Conservation (phyloP, 2,113 vertebrate genomes). For the Agapornis roseicollis region DNA sequence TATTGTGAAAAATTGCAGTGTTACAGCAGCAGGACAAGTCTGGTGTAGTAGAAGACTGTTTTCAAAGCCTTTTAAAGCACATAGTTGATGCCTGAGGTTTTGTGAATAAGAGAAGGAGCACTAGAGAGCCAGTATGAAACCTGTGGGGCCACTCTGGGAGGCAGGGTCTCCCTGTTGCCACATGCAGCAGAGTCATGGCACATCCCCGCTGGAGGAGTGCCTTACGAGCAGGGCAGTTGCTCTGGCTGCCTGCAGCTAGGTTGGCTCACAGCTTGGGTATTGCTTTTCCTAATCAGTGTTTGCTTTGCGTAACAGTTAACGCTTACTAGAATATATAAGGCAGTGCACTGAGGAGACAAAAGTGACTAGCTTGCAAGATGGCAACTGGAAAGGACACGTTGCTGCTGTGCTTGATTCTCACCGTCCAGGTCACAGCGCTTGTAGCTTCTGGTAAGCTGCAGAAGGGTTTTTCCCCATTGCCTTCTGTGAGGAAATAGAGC, state of each 20-base stretch:
- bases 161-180: neutral
- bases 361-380: neutral
- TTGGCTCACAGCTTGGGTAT: neutral
- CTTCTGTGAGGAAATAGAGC: neutral
- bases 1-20: accelerated
- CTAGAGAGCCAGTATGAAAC: neutral
- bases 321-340: neutral
- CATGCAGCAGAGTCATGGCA: accelerated
- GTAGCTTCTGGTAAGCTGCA: neutral
- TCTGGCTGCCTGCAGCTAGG: accelerated
- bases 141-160: accelerated
- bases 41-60: accelerated
- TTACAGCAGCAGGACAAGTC: neutral
- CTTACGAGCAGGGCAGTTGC: neutral
- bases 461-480: neutral
- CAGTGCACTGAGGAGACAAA: neutral
- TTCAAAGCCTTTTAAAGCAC: neutral
- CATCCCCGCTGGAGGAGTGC: no score
- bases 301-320: neutral
- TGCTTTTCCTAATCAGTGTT: accelerated
- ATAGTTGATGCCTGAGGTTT: accelerated
- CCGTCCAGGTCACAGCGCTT: neutral
- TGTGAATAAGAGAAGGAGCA: neutral
- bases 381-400: neutral
- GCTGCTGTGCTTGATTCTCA: neutral